Evolutionary conservation across 2,113 vertebrate species (phyloP).

Genomic region (Callorhinus ursinus): DNA sequence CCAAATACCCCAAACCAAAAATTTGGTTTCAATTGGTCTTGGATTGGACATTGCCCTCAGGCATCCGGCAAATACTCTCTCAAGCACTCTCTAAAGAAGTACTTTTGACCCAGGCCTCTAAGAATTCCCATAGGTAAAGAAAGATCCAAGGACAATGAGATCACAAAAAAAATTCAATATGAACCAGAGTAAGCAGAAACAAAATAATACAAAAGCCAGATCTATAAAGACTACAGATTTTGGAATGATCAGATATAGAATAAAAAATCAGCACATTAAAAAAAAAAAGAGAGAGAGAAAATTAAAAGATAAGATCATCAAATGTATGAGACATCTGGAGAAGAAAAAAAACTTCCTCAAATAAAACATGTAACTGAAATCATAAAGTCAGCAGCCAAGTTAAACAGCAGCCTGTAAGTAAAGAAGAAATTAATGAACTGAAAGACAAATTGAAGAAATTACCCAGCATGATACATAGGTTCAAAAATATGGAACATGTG

Average conservation of each 20-base stretch:
- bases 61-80: slow-evolving; percentile 40
- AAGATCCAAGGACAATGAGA: slow-evolving; percentile 53
- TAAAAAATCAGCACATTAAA: slow-evolving; percentile 44
- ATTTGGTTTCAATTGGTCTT: slow-evolving; percentile 57
- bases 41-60: not conserved
- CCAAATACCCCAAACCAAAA: slow-evolving; percentile 60
- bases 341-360: not conserved
- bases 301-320: slow-evolving; percentile 35
- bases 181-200: slow-evolving; percentile 19
- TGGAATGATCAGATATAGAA: slow-evolving; percentile 15
- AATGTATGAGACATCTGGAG: slow-evolving; percentile 6
- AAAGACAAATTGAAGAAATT: slow-evolving; percentile 53
- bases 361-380: slow-evolving; percentile 20
- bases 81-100: not conserved
- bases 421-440: slow-evolving; percentile 45
- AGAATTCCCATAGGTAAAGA: slow-evolving; percentile 24
- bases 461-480: not conserved
- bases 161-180: slow-evolving; percentile 39
- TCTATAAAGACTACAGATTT: not conserved
- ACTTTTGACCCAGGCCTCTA: slow-evolving; percentile 22
- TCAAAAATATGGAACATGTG: slow-evolving; percentile 41
- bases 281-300: slow-evolving; percentile 39
- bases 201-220: slow-evolving; percentile 3
- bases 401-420: not conserved
- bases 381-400: slow-evolving; percentile 13